A percentile compares a stretch with the other conserved stretches of the same genome.
phyloP scores from a whole-genome alignment of 2,888 invertebrate genomes.

The Gnatocerus cornutus region DNA sequence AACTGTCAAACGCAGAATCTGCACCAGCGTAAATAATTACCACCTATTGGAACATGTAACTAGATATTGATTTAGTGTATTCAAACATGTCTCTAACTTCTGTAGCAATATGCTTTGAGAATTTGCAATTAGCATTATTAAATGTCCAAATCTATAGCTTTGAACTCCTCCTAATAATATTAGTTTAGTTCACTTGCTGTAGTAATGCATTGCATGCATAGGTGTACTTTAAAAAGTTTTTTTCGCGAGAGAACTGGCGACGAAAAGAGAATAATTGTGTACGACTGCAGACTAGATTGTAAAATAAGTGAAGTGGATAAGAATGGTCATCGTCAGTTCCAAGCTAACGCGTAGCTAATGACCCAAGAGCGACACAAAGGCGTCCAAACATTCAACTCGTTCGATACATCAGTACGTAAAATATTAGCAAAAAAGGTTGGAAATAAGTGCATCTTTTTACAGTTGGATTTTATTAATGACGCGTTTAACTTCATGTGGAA shows the following conservation, averaged over 20 bases:
- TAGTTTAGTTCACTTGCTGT: constrained; percentile 35
- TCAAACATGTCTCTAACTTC: constrained; percentile 52
- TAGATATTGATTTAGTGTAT: constrained; percentile 61
- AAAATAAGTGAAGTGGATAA: constrained; percentile 65
- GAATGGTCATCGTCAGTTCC: constrained; percentile 69
- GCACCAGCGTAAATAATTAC: constrained; percentile 60
- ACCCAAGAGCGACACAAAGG: constrained; percentile 68
- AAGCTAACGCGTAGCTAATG: constrained; percentile 68
- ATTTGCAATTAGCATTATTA: constrained; percentile 56
- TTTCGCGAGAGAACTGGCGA: too few species aligned
- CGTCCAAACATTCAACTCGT: constrained; percentile 57
- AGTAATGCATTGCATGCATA: constrained; percentile 15
- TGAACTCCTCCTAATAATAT: constrained; percentile 40
- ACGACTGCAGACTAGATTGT: constrained; percentile 55
- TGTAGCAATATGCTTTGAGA: constrained; percentile 53
- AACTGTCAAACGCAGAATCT: constrained; percentile 61
- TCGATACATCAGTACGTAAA: constrained; percentile 27
- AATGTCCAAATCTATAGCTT: constrained; percentile 44
- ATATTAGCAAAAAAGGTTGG: too few species aligned
- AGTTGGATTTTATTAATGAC: too few species aligned
- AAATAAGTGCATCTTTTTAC: too few species aligned
- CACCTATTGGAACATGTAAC: constrained; percentile 61
- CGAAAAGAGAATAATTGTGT: constrained; percentile 14
- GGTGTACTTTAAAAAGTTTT: too few species aligned
- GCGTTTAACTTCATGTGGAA: too few species aligned